Evolutionary conservation across 2,113 vertebrate species (phyloP).

Genomic region (Tachysurus fulvidraco): DNA sequence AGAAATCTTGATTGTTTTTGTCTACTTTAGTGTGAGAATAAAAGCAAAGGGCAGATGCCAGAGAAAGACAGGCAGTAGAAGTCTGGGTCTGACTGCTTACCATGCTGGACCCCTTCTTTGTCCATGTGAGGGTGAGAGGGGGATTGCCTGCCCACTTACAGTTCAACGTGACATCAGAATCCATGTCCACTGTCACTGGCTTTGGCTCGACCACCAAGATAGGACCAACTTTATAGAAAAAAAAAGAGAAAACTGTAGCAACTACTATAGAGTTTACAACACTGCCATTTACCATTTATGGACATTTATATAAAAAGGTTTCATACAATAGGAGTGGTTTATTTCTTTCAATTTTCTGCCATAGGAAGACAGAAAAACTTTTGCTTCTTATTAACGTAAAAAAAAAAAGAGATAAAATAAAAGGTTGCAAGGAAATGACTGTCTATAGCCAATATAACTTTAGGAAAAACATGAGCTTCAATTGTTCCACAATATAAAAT

Average conservation of each 20-base stretch:
- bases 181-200: conserved; percentile 84
- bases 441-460: background rate
- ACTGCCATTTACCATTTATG: background rate
- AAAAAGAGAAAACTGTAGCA: background rate
- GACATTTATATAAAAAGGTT: background rate
- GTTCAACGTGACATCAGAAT: conserved; percentile 89
- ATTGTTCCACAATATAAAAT: background rate
- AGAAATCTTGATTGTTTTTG: background rate
- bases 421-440: background rate
- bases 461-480: background rate
- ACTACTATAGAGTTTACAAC: background rate
- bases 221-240: conserved; percentile 80
- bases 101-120: conserved; percentile 96
- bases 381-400: background rate
- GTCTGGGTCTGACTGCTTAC: conserved; percentile 62
- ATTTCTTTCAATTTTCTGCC: background rate
- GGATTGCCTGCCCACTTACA: conserved; percentile 95
- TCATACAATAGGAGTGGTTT: background rate
- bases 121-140: conserved; percentile 96
- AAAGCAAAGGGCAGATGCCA: conserved; percentile 17
- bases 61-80: background rate
- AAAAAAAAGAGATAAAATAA: background rate
- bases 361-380: background rate
- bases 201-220: conserved; percentile 91
- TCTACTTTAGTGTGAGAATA: background rate